A percentile compares a stretch with the other conserved stretches of the same genome.
Conservation (phyloP, 2,888 invertebrate species). For the Resseliella maxima region DNA sequence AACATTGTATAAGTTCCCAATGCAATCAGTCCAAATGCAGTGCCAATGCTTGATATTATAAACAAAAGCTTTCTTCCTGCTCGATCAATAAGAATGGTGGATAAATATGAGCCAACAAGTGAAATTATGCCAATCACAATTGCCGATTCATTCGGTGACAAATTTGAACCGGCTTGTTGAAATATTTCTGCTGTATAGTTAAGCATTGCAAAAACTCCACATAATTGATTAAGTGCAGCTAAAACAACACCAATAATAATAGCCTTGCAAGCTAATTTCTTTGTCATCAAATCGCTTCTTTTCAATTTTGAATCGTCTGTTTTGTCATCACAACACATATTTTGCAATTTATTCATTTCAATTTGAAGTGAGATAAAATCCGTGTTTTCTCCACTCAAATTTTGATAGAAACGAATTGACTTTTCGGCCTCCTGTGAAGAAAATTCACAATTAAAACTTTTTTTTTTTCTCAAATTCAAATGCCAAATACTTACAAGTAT, state of each 20-base stretch:
- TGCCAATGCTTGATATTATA: conserved; percentile 63
- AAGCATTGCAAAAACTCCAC: neutral
- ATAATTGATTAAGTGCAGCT: conserved; percentile 63
- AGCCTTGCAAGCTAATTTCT: conserved; percentile 62
- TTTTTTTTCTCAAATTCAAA: neutral
- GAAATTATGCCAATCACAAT: conserved; percentile 66
- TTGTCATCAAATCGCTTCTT: conserved; percentile 57
- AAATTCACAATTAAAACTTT: too few relatives aligned
- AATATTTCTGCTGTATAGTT: conserved; percentile 54
- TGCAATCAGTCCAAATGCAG: conserved; percentile 63
- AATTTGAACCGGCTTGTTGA: conserved; percentile 59
- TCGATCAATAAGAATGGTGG: conserved; percentile 65
- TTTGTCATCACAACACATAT: neutral
- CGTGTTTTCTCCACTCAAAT: neutral
- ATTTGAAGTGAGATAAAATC: neutral
- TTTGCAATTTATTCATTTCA: conserved; percentile 13
- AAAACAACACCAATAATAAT: conserved; percentile 61
- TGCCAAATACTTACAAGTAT: neutral
- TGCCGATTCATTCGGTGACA: conserved; percentile 65
- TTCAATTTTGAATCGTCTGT: neutral
- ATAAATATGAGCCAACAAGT: conserved; percentile 64
- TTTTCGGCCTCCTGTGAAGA: neutral
- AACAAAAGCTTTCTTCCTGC: conserved; percentile 64
- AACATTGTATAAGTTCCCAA: conserved; percentile 63
- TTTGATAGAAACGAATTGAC: conserved; percentile 8